Evolutionary conservation across 2,113 vertebrate species (phyloP).

Genomic region (Ammodytes marinus): DNA sequence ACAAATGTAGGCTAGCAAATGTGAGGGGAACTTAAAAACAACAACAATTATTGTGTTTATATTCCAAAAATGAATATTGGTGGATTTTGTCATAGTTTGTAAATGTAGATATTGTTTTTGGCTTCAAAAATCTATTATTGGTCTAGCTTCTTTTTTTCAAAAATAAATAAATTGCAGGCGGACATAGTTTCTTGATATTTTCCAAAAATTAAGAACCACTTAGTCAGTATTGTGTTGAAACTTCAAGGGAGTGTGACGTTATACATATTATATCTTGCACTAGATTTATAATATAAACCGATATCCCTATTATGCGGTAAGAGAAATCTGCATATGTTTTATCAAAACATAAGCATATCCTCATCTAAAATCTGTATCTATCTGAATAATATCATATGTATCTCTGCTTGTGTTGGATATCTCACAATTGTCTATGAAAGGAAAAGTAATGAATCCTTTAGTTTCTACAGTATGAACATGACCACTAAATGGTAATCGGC

Average conservation of each 20-base stretch:
- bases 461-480: not conserved
- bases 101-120: not conserved
- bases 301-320: not conserved
- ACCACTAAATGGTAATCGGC: not conserved
- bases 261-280: not conserved
- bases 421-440: not conserved
- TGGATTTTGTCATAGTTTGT: not conserved
- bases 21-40: not conserved
- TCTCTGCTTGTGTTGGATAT: not conserved
- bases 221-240: not conserved
- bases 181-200: not conserved
- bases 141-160: not conserved
- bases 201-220: not conserved
- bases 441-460: not conserved
- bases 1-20: not conserved
- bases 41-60: not conserved
- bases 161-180: not conserved
- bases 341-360: not conserved
- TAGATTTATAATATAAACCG: not conserved
- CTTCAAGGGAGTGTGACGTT: not conserved
- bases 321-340: not conserved
- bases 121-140: not conserved
- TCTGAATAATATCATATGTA: not conserved
- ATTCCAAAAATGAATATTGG: not conserved
- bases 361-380: not conserved